Evolutionary conservation across 2,888 invertebrate genomes (phyloP), one percentile per base, ranked within the genome.

Genomic region (Trachelus stipa): DNA sequence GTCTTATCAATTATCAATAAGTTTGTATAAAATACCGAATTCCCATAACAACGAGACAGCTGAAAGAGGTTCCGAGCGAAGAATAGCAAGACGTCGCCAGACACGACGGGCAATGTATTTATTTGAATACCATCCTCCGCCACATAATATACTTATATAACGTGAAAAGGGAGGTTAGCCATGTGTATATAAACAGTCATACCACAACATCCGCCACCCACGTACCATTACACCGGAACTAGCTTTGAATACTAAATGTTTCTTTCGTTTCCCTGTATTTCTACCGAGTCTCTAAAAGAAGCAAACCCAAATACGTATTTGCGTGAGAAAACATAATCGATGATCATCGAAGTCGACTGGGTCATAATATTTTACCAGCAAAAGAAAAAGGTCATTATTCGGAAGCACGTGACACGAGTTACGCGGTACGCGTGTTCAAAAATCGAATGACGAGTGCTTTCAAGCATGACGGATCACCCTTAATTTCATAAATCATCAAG

Each of bases 221-320:
- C 85, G 86, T 87, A 86, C 88, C 88, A 88, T 89, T 89, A 89
- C 87, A 85, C 86, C 83, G 82, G 79, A 81, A 87, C 87, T 83
- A 82, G 79, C 80, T 74, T 74, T 84, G 89, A 89, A 89, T 90
- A 90, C 88, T 81, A 88, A 89, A 89, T 88, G 86, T 83, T 82
- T 83, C 78, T 78, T 78, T 77, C 79, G 81, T 82, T 81, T 81
- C 77, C 80, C 75, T 73, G 56, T 56, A 56, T 23, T 23, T 56
- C 23, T 6, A 56, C 9, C 9, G 15, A 23, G 23, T 56, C 9
- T 23, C 56, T 9, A 6, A 9, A 6, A 56, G 56, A 56, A 15
- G 9, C 9, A 23, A 56, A 56, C 56, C 56, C 23, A 23, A 56
- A 2, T 23, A 23, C 56, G 56, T 56, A 56, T 23, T 56, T 56